phyloP scores from a whole-genome alignment of 2,113 vertebrate genomes.

The Varanus komodoensis region DNA sequence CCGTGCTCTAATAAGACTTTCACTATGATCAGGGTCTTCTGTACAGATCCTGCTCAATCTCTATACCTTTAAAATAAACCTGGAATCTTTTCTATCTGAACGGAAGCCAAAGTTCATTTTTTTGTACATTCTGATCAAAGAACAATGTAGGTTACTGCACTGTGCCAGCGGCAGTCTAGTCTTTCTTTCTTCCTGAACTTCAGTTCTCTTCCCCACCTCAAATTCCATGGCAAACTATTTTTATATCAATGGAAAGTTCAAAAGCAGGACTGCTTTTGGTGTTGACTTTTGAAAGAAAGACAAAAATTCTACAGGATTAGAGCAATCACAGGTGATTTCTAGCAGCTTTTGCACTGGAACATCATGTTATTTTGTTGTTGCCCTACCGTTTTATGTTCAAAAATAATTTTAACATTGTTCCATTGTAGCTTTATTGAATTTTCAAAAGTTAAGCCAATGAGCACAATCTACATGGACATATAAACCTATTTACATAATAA shows the following conservation, averaged over 20 bases:
- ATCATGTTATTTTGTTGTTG: background rate
- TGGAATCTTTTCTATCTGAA: background rate
- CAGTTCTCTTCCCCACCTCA: background rate
- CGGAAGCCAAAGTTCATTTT: background rate
- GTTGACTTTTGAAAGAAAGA: background rate
- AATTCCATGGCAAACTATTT: background rate
- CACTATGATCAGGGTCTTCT: background rate
- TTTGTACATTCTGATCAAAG: background rate
- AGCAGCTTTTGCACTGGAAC: background rate
- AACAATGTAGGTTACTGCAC: background rate
- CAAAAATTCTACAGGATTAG: background rate
- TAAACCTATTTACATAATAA: background rate
- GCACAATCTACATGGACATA: background rate
- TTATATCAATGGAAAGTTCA: background rate
- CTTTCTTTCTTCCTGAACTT: background rate
- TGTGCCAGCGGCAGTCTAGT: background rate
- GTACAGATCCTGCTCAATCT: background rate
- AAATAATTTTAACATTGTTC: background rate
- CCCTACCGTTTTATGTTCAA: background rate
- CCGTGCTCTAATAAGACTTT: background rate
- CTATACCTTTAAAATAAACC: background rate
- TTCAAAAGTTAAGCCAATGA: background rate
- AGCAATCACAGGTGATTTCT: background rate
- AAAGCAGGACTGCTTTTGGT: background rate
- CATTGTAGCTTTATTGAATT: background rate